Percentiles rank a stretch among this genome's conserved stretches.
phyloP scores from a whole-genome alignment of 2,113 vertebrate species.

The Plecotus auritus region DNA sequence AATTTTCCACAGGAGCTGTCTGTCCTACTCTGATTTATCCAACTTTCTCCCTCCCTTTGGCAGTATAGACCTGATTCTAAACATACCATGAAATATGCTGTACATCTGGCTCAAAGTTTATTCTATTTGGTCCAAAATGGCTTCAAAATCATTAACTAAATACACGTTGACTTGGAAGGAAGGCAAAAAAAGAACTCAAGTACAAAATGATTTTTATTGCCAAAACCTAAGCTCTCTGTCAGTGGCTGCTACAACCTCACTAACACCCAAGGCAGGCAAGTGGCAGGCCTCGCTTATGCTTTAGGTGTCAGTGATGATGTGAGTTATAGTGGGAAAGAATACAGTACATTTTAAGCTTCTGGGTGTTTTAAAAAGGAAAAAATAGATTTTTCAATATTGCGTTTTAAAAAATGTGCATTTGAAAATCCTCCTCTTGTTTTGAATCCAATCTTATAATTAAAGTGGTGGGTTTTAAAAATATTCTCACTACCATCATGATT shows the following conservation, averaged over 20 bases:
- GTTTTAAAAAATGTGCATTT: neutral
- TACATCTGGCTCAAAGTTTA: slow-evolving; percentile 46
- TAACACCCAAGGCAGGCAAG: neutral
- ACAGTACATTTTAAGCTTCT: neutral
- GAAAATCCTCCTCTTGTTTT: neutral
- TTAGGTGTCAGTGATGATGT: neutral
- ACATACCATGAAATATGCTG: slow-evolving; percentile 60
- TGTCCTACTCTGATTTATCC: slow-evolving; percentile 13
- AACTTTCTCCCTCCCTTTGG: slow-evolving; percentile 20
- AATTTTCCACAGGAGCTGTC: slow-evolving; percentile 42
- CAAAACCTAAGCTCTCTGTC: slow-evolving; percentile 11
- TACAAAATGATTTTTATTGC: slow-evolving; percentile 31
- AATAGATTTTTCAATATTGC: neutral
- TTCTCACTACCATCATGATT: neutral
- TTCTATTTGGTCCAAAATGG: slow-evolving; percentile 52
- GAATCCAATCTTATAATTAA: neutral
- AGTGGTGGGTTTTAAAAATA: neutral
- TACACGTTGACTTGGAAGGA: slow-evolving; percentile 48
- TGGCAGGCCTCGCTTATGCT: neutral
- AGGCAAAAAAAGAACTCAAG: slow-evolving; percentile 29
- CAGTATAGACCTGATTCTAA: slow-evolving; percentile 50
- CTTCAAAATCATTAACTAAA: slow-evolving; percentile 61
- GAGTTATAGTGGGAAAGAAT: neutral
- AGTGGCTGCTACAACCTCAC: neutral
- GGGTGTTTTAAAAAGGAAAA: neutral